Evolutionary conservation across 2,888 invertebrate genomes (phyloP).

Genomic region (Tanytarsus gracilentus): DNA sequence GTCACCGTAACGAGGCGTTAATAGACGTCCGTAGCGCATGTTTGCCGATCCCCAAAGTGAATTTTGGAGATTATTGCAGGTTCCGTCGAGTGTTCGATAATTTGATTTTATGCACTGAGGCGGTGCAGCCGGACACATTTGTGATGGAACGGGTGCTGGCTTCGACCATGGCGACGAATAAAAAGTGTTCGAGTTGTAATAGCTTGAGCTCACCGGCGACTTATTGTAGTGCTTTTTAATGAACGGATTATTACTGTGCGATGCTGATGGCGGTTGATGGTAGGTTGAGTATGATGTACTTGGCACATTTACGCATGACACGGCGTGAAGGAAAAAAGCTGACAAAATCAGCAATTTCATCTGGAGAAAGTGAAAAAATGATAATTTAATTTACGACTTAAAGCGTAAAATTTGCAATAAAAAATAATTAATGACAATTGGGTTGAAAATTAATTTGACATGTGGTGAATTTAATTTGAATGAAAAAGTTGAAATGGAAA

Average conservation of each 20-base stretch:
- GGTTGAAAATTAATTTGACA: too few species aligned
- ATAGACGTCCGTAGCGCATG: conserved; percentile 46
- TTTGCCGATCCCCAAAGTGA: conserved; percentile 75
- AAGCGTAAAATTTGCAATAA: too few species aligned
- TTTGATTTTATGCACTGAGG: conserved; percentile 37
- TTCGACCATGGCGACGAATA: neutral
- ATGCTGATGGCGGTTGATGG: neutral
- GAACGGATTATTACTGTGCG: conserved; percentile 7
- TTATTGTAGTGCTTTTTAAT: neutral
- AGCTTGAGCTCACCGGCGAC: neutral
- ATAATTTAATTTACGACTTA: neutral
- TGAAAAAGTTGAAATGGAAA: too few species aligned
- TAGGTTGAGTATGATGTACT: conserved; percentile 15
- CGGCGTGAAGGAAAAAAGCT: conserved; percentile 14
- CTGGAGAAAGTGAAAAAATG: conserved; percentile 13
- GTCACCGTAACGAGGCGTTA: conserved; percentile 45
- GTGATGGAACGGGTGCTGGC: conserved; percentile 14
- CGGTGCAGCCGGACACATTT: conserved; percentile 31
- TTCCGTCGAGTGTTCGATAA: conserved; percentile 79
- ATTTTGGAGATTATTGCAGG: conserved; percentile 83
- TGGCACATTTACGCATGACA: conserved; percentile 2
- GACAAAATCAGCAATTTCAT: conserved; percentile 20
- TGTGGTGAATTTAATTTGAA: too few species aligned
- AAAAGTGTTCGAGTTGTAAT: neutral
- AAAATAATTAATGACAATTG: too few species aligned